A percentile compares a stretch with the other conserved stretches of the same genome.
Evolutionary conservation across 2,113 vertebrate genomes (phyloP).

Genomic region (Petaurus breviceps): DNA sequence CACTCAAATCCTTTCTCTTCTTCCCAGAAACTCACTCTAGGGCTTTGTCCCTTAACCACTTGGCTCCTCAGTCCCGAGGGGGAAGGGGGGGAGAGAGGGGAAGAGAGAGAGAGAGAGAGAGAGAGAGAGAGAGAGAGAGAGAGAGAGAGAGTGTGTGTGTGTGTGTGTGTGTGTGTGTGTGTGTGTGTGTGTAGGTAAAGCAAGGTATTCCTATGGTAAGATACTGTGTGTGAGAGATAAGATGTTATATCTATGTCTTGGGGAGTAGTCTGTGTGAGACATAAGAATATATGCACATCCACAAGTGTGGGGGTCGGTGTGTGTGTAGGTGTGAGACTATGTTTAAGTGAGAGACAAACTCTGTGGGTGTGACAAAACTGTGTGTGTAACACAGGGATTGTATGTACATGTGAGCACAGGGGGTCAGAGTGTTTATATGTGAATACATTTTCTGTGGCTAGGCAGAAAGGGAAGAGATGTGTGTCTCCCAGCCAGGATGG

Average conservation of each 20-base stretch:
- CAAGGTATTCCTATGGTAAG: not conserved
- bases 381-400: slow-evolving; percentile 7
- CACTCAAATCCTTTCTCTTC: not conserved
- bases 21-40: not conserved
- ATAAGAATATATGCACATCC: not conserved
- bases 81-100: not conserved
- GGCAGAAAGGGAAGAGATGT: not conserved
- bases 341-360: not conserved
- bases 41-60: not conserved
- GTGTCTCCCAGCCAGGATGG: not conserved
- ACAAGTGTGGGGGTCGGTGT: not conserved
- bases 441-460: not conserved
- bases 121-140: too few species aligned
- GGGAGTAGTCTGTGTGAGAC: not conserved
- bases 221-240: not conserved
- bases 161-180: not conserved
- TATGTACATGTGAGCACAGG: too few species aligned
- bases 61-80: not conserved
- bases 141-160: not conserved
- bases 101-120: too few species aligned
- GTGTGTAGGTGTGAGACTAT: not conserved
- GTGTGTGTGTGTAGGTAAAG: not conserved
- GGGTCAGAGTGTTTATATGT: not conserved
- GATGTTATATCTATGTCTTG: not conserved
- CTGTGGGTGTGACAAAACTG: slow-evolving; percentile 7